phyloP scores from a whole-genome alignment of 1,140 invertebrate genomes.

The Ceratina japonica region DNA sequence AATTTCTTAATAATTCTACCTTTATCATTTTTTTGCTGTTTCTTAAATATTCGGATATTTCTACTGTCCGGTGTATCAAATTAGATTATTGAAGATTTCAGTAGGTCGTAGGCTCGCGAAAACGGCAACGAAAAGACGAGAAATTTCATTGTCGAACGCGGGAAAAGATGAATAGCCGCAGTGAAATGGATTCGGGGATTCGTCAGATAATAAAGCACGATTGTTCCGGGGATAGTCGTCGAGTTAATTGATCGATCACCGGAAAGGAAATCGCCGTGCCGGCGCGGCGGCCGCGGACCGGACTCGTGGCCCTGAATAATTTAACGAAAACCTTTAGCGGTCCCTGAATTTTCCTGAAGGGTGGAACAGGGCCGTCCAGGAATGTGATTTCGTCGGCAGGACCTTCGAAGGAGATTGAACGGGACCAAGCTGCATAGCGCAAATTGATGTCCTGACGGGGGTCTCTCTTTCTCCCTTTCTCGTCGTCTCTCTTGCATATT shows the following conservation, averaged over 20 bases:
- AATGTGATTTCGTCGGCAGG: slow-evolving; percentile 47
- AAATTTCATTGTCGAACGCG: neutral
- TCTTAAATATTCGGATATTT: too few relatives aligned
- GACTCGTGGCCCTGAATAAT: slow-evolving; percentile 46
- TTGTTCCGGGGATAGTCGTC: slow-evolving; percentile 46
- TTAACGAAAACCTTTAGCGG: slow-evolving; percentile 46
- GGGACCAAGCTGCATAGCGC: slow-evolving; percentile 20
- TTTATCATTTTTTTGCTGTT: too few relatives aligned
- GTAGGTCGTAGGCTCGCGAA: too few relatives aligned
- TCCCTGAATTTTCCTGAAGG: slow-evolving; percentile 40
- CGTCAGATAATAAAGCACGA: slow-evolving; percentile 45
- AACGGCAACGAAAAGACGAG: neutral
- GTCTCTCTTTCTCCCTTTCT: too few relatives aligned
- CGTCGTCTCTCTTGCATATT: slow-evolving; percentile 30
- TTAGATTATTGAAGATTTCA: too few relatives aligned
- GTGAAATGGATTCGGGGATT: slow-evolving; percentile 33
- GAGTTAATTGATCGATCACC: slow-evolving; percentile 50
- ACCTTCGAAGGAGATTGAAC: slow-evolving; percentile 48
- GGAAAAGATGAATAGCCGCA: slow-evolving; percentile 8
- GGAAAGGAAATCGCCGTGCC: slow-evolving; percentile 42
- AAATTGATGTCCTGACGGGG: slow-evolving; percentile 43
- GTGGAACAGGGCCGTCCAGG: slow-evolving; percentile 21
- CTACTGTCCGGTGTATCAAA: too few relatives aligned
- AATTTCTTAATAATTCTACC: too few relatives aligned
- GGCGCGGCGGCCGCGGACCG: neutral